phyloP scores from a whole-genome alignment of 2,113 vertebrate genomes.

The Suncus etruscus region DNA sequence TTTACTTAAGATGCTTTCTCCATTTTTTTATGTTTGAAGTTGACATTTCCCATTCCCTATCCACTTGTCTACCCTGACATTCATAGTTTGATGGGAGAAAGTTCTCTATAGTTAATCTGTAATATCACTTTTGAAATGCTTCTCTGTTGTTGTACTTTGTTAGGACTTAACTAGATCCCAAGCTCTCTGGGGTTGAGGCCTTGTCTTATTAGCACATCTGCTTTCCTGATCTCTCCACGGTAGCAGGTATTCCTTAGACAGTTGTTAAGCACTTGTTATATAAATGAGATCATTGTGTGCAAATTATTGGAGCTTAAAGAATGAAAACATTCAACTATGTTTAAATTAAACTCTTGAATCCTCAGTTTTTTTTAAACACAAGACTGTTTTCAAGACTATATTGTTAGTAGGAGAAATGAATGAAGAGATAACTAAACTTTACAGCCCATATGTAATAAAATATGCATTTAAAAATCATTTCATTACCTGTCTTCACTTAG shows the following conservation, averaged over 20 bases:
- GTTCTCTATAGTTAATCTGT: background rate
- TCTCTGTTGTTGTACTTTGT: background rate
- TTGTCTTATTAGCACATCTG: background rate
- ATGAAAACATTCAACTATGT: background rate
- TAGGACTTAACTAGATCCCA: background rate
- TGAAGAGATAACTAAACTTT: background rate
- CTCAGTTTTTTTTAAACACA: background rate
- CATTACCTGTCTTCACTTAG: conserved; percentile 7
- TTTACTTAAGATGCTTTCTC: background rate
- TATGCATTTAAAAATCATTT: conserved; percentile 51
- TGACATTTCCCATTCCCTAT: background rate
- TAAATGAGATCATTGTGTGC: background rate
- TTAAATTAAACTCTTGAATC: conserved; percentile 29
- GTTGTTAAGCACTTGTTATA: background rate
- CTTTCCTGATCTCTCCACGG: background rate
- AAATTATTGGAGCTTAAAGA: conserved; percentile 36
- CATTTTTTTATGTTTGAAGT: background rate
- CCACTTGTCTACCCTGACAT: background rate
- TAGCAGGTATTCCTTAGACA: background rate
- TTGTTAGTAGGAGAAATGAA: conserved; percentile 42
- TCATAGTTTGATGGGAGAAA: background rate
- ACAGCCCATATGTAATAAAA: background rate
- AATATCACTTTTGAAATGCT: background rate
- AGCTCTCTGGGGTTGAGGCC: background rate
- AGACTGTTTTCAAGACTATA: background rate